Percentiles rank a stretch among this genome's conserved stretches.
phyloP scores from a whole-genome alignment of 1,140 invertebrate genomes.

The Neuroterus valhalla region DNA sequence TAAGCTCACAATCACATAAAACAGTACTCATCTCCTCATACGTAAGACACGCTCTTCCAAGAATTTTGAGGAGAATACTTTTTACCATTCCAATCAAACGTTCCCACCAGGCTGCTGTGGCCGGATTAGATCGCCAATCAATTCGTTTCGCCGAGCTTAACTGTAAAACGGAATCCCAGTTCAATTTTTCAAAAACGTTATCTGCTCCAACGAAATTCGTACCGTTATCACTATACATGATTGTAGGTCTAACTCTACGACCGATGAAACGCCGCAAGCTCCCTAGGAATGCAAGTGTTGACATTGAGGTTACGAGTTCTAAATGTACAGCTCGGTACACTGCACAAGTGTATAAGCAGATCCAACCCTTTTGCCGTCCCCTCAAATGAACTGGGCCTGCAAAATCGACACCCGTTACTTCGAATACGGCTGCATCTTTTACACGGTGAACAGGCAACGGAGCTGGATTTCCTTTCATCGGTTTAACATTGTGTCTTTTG shows the following conservation, averaged over 20 bases:
- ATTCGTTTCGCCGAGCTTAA: constrained; percentile 10
- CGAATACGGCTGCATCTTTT: constrained; percentile 54
- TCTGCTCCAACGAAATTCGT: background rate
- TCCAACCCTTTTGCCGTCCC: constrained; percentile 56
- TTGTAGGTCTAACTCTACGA: constrained; percentile 49
- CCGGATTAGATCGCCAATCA: constrained; percentile 32
- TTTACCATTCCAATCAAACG: background rate
- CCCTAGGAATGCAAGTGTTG: constrained; percentile 36
- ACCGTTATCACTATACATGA: constrained; percentile 48
- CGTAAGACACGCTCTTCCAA: constrained; percentile 52
- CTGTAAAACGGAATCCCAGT: background rate
- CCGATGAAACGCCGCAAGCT: background rate
- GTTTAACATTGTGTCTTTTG: background rate
- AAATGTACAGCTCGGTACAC: constrained; percentile 63
- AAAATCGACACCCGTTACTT: constrained; percentile 62
- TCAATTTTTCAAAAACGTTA: background rate
- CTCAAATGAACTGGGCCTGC: constrained; percentile 57
- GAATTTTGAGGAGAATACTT: constrained; percentile 44
- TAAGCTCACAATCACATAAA: constrained; percentile 23
- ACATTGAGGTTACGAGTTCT: constrained; percentile 57
- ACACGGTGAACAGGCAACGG: constrained; percentile 55
- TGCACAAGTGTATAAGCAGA: constrained; percentile 64
- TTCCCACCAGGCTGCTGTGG: constrained; percentile 3
- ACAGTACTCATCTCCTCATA: constrained; percentile 32
- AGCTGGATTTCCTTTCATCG: background rate